Base-by-base conservation (phyloP, 1,140 invertebrate species). In the Camponotus floridanus region DNA sequence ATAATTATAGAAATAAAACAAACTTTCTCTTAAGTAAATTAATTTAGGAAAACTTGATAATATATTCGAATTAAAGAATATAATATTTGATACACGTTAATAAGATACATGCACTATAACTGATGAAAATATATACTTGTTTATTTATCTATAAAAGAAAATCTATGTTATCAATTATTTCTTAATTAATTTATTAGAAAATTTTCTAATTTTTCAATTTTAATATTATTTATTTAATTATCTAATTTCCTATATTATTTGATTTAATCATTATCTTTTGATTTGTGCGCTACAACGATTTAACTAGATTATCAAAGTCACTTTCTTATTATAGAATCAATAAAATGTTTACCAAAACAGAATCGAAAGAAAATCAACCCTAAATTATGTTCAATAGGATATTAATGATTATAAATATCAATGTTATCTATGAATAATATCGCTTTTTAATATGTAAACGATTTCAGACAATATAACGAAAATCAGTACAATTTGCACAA, bases 211-310 rank as follows among this genome's bases (percentile, higher is more conserved):
- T 26, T 26, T 26, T 26, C 26, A 26, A 26, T 26, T 26, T 26
- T 26, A 26, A 26, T 26, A 26, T 26, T 26, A 26, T 26, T 26
- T 26, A 26, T 26, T 78, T 18, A 36, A 21, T 62, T 11, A 51
- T 21, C 9, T 36, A 33, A 21, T 26, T 39, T 26, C 0, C 13
- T 13, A 42, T 33, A 31, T 64, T 45, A 5, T 42, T 13, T 21
- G 2, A 68, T n/a, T 68, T 80, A 80, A 55, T 39, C 36, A 42
- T 42, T 70, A 64, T 26, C 21, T 67, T 26, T 26, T 59, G 51
- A 80, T 70, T 70, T 57, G 13, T 31, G 9, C 33, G 7, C 3
- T 21, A 51, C 15, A 42, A 36, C 42, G 9, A 21, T 9, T 68
- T 8, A n/a, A 78, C 13, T n/a, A 79, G 13, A 26, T 79, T 51